Base-by-base conservation (phyloP, 2,888 invertebrate species). In the Stomorhina lunata region DNA sequence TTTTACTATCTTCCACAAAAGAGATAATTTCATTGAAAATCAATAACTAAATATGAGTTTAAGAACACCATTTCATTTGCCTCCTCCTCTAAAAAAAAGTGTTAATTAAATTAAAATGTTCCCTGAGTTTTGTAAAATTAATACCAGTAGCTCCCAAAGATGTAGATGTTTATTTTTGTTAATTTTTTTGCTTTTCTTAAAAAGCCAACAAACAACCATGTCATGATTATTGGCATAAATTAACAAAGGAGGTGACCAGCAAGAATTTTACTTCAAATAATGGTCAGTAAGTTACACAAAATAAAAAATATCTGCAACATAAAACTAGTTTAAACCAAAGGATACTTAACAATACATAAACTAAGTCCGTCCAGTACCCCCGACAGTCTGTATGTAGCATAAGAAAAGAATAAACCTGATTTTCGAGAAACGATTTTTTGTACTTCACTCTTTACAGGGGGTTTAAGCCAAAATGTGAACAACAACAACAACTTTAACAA, bases 301-400 rank as follows among this genome's bases (percentile, higher is more conserved):
- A 22, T 10, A 65, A 55, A 7, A 12, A 50, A 34, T 61, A 53
- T 32, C n/a, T 25, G 2, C 7, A 4, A 17, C 22, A 43, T 12
- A 75, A 79, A 82, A 82, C 82, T 50, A 75, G 82, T 82, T 82
- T 82, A 65, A 50, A 45, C 61, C 79, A 76, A 82, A 82, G 79
- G 75, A 80, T 79, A 79, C 57, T 27, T 27, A 22, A 17, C 17
- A 45, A 68, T 45, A 59, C n/a, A 63, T 29, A 69, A 10, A 15
- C 12, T 37, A 45, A n/a, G n/a, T n/a, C n/a, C n/a, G n/a, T n/a
- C n/a, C n/a, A n/a, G n/a, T n/a, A n/a, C n/a, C n/a, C n/a, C n/a
- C n/a, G n/a, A n/a, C n/a, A n/a, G n/a, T n/a, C n/a, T n/a, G n/a
- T n/a, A n/a, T n/a, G n/a, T n/a, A 80, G 17, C 12, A 68, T 55